Evolutionary conservation across 2,888 invertebrate genomes (phyloP), one percentile per base, ranked within the genome.

Genomic region (Cheilosia vulpina): DNA sequence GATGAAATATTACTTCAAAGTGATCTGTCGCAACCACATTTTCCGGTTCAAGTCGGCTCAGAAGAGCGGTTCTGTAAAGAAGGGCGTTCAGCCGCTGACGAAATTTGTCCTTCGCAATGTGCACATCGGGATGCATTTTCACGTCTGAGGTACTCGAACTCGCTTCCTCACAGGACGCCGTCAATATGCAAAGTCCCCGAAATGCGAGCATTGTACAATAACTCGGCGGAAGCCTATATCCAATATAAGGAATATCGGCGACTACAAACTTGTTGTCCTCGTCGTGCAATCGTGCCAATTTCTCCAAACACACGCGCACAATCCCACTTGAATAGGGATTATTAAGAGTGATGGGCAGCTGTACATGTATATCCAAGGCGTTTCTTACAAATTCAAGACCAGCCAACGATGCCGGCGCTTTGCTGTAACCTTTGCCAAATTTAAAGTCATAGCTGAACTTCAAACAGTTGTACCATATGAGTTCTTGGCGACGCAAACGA

Each of bases 161-260:
- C 17, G 11, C 34, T 24, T 45, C 66, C 41, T 7, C 45, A 15
- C 55, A 41, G 11, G 41, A 45, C 5, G 87, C 77, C 0, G 88
- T 65, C 19, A 89, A 87, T 66, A 92, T 89, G 63, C 91, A 91
- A 0, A 92, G 52, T 2, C 90, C 89, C 0, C 92, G 90, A 34
- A 92, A 89, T 0, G 89, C 92, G 79, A 92, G 87, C 68, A 90
- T 87, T 2, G 91, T 90, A 5, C 89, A 88, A 89, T 89, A 92
- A 79, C 87, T 92, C 1, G 91, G 90, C 6, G 91, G 90, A 60
- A 92, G 73, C 0, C 75, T 62, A n/a, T 71, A 55, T 4, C 80
- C 69, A 11, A 55, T 34, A 4, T 27, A 2, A 0, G 78, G 45
- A 27, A 75, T 71, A 4, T 71, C 63, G 9, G 11, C 47, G 7